Evolutionary conservation across 2,113 vertebrate genomes (phyloP), one percentile per base, ranked within the genome.

Genomic region (Fukomys damarensis): DNA sequence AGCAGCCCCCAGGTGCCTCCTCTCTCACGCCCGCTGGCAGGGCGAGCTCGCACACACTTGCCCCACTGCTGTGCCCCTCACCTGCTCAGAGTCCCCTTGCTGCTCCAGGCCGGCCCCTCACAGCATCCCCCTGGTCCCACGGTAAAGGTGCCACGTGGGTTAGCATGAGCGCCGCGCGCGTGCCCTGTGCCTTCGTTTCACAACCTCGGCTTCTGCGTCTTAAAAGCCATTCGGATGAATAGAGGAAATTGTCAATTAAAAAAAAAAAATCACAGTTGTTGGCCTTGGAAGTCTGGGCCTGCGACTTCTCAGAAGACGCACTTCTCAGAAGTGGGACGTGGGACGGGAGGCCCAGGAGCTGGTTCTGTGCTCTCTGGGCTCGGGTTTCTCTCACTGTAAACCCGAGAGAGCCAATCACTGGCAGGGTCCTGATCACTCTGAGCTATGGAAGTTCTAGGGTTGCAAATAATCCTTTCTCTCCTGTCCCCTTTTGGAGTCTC

Each of bases 381-480:
- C 63, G 3, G 24, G 43, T 85, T 82, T 82, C 86, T 68, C 30
- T 87, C n/a, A 58, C 76, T 81, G 14, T 77, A 49, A 74, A 85
- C 59, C 59, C 89, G 52, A 70, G 38, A 14, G 66, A 81, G 43
- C 52, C 43, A 9, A 52, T 56, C 90, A 4, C 58, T 49, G 49
- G 59, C 59, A 4, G 14, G 9, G 58, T 68, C 88, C 56, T 22
- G 43, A 41, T 43, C 59, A 20, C 82, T 85, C 66, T 84, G 30
- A 86, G 70, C 68, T 91, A 0, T 5, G 65, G 28, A 92, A 43
- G 28, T 63, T 93, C 79, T 76, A 2, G 20, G 46, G 63, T 94
- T 93, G 32, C 63, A 86, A 52, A 68, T 83, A 80, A 54, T 83
- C 32, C 32, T 87, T 91, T 88, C 84, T 59, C 24, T 91, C 84